phyloP scores from a whole-genome alignment of 2,888 invertebrate genomes.

The Macrophya annulata region DNA sequence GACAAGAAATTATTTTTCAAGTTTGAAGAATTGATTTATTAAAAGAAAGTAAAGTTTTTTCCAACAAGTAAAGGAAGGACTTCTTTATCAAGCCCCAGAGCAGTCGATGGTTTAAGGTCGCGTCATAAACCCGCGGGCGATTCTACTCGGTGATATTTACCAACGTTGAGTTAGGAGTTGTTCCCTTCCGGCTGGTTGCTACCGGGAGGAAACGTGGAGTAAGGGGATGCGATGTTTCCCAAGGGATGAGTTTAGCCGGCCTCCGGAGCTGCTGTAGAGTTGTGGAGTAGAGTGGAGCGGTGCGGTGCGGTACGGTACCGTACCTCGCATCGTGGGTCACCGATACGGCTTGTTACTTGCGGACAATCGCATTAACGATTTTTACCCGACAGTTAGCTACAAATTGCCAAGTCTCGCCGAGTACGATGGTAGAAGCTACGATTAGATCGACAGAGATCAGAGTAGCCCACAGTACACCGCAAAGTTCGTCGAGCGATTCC shows the following conservation, averaged over 20 bases:
- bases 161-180: slow-evolving; percentile 42
- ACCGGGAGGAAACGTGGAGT: not conserved
- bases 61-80: not conserved
- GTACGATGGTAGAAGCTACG: slow-evolving; percentile 6
- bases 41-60: slow-evolving; percentile 21
- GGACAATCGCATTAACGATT: slow-evolving; percentile 70
- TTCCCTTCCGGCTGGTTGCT: slow-evolving; percentile 34
- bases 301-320: not conserved
- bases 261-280: slow-evolving; percentile 1
- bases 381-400: slow-evolving; percentile 65
- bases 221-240: slow-evolving; percentile 32
- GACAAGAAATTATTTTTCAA: slow-evolving; percentile 9
- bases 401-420: slow-evolving; percentile 61
- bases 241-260: slow-evolving; percentile 29
- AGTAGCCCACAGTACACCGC: slow-evolving; percentile 25
- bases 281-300: slow-evolving; percentile 13
- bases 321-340: slow-evolving; percentile 32
- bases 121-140: slow-evolving; percentile 31
- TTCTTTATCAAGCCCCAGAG: slow-evolving; percentile 18
- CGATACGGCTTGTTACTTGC: slow-evolving; percentile 69
- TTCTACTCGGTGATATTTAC: slow-evolving; percentile 41
- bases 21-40: slow-evolving; percentile 34
- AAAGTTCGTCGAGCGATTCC: slow-evolving; percentile 41
- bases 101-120: slow-evolving; percentile 42
- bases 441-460: slow-evolving; percentile 36